Base-by-base conservation (phyloP, 2,888 invertebrate genomes). In the Tenthredo notha region DNA sequence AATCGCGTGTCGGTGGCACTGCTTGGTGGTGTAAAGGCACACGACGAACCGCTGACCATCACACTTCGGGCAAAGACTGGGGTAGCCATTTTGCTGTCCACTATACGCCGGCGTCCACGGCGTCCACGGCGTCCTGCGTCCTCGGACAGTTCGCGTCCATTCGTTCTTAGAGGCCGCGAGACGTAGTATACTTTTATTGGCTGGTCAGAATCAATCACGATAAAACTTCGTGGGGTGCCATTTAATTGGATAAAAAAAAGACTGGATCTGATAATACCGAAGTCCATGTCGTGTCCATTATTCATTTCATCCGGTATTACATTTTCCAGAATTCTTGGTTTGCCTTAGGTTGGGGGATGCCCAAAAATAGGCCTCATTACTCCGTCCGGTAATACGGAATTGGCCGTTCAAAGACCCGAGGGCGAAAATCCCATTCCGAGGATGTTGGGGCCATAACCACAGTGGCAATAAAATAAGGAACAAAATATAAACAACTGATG, bases 1-100 rank as follows among this genome's bases (percentile, higher is more conserved):
- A 89, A 91, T 91, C 90, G 91, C 91, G 90, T 91, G 91, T 87
- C 85, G 77, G 61, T 25, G 61, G 61, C 9, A 61, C 61, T 61
- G 25, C 61, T 25, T 4, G 61, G 25, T 21, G 25, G 25, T 47
- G 15, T 12, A 61, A n/a, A 29, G 40, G 37, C 58, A 37, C n/a
- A 21, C 58, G 33, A 58, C 78, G 78, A 77, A 50, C 29, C 78
- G 61, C 61, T 80, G 78, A 80, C 78, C 78, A 80, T 80, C 61
- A 37, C 21, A 61, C 89, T 88, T 89, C 87, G 86, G 85, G 77
- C 86, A 87, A 77, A 86, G n/a, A 43, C 86, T 7, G 87, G 87
- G 88, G 91, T 89, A 89, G 91, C 91, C 91, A 91, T 91, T 91
- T 91, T 91, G 90, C 90, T 90, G 89, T 88, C 87, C 87, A 87